Evolutionary conservation across 1,140 invertebrate genomes (phyloP).

Genomic region (Cylas formicarius): DNA sequence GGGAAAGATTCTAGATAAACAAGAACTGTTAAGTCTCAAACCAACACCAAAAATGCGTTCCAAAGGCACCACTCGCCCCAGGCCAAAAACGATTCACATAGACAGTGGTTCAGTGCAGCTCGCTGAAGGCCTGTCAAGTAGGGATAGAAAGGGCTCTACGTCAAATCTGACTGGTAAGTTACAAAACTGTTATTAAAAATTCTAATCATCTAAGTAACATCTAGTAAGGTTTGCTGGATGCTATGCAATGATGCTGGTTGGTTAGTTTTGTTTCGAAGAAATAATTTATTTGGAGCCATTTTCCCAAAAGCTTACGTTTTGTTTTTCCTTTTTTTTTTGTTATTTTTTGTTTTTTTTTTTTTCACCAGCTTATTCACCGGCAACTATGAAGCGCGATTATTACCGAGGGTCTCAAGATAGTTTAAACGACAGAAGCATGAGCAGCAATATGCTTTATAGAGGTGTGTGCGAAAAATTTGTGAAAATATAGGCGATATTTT

Average conservation of each 20-base stretch:
- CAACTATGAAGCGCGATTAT: conserved; percentile 73
- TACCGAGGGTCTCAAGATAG: conserved; percentile 81
- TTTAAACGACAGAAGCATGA: conserved; percentile 57
- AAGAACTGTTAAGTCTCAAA: conserved; percentile 58
- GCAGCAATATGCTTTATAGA: conserved; percentile 47
- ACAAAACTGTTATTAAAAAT: conserved; percentile 5
- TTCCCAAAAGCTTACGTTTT: no score
- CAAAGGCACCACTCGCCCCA: conserved; percentile 54
- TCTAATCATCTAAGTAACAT: background rate
- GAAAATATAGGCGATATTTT: no score
- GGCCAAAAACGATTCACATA: conserved; percentile 83
- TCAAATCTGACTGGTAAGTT: conserved; percentile 72
- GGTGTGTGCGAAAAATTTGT: no score
- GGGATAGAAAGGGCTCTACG: conserved; percentile 71
- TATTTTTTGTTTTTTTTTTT: conserved; percentile 41
- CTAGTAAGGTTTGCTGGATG: no score
- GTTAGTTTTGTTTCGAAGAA: no score
- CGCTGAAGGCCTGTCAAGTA: conserved; percentile 66
- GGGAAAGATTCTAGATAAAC: conserved; percentile 70
- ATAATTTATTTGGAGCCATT: no score
- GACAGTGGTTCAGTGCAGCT: conserved; percentile 68
- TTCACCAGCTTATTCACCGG: conserved; percentile 36
- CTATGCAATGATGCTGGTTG: no score
- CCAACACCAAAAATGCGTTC: conserved; percentile 53
- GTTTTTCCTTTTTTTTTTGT: conserved; percentile 32